These are phyloP conservation scores for Sycophila texana DNA, from an alignment of 2,888 invertebrate species.

Conservation along the genomic window DNA sequence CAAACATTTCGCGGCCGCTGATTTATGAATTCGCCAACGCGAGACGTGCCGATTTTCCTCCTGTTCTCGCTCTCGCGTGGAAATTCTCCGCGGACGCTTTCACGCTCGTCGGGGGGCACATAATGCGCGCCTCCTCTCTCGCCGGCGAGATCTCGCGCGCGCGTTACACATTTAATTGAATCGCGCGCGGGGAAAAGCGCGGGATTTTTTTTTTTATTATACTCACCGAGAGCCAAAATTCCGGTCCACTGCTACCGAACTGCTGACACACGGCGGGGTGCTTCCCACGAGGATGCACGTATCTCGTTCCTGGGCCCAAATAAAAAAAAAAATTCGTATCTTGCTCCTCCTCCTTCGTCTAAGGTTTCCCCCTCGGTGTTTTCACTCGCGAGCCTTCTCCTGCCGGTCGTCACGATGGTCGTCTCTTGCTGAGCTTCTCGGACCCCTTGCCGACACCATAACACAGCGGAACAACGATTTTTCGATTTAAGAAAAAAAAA, in stretches of 20 bases:
- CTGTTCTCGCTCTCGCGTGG: conserved; percentile 6
- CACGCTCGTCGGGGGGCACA: conserved; percentile 31
- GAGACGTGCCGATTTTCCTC: conserved; percentile 30
- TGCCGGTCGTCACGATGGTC: conserved; percentile 20
- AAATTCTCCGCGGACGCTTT: conserved; percentile 47
- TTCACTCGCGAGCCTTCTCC: conserved; percentile 5
- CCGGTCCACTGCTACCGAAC: conserved; percentile 6
- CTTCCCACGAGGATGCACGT: too few relatives aligned
- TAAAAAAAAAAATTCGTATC: too few relatives aligned
- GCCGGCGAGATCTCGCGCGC: conserved; percentile 11
- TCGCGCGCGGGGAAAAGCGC: not conserved
- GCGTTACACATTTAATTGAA: conserved; percentile 32
- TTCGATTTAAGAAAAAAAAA: not conserved
- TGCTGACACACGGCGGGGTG: not conserved
- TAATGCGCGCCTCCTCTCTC: conserved; percentile 3
- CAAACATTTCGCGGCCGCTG: not conserved
- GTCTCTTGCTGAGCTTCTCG: conserved; percentile 18
- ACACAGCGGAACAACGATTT: conserved; percentile 31
- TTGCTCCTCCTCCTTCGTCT: too few relatives aligned
- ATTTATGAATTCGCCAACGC: conserved; percentile 35
- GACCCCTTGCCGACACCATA: conserved; percentile 38
- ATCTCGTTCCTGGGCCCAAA: too few relatives aligned
- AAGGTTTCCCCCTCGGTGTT: not conserved
- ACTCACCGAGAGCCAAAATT: conserved; percentile 48
- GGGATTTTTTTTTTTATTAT: not conserved